Evolutionary conservation across 2,113 vertebrate genomes (phyloP).

Genomic region (Malurus elegans): DNA sequence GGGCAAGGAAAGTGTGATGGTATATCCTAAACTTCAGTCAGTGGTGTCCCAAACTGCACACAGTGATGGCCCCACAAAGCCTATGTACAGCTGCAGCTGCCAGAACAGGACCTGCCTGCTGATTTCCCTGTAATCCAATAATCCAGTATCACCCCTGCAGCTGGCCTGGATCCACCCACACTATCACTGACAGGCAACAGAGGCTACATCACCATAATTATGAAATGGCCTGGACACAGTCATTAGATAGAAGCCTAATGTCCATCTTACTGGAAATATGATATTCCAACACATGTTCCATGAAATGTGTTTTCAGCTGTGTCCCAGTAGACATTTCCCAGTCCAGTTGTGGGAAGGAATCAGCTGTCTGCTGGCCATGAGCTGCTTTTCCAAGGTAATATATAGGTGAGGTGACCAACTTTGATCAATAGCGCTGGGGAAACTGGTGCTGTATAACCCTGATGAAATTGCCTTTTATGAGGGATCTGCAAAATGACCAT

Average conservation of each 20-base stretch:
- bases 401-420: neutral
- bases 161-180: neutral
- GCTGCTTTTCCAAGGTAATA: neutral
- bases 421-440: neutral
- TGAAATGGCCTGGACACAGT: neutral
- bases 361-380: neutral
- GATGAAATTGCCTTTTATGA: neutral
- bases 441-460: neutral
- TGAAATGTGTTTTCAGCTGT: neutral
- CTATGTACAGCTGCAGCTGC: neutral
- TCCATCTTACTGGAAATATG: neutral
- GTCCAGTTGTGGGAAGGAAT: neutral
- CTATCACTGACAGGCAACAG: neutral
- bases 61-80: neutral
- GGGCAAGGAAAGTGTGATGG: neutral
- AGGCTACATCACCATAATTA: neutral
- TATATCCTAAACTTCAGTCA: neutral
- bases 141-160: fast-evolving
- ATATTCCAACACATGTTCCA: neutral
- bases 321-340: neutral
- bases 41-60: neutral
- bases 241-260: neutral
- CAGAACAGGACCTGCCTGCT: neutral
- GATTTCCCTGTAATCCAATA: neutral
- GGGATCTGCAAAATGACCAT: neutral